Conservation (phyloP, 2,888 invertebrate species). For the Mimumesa dahlbomi region DNA sequence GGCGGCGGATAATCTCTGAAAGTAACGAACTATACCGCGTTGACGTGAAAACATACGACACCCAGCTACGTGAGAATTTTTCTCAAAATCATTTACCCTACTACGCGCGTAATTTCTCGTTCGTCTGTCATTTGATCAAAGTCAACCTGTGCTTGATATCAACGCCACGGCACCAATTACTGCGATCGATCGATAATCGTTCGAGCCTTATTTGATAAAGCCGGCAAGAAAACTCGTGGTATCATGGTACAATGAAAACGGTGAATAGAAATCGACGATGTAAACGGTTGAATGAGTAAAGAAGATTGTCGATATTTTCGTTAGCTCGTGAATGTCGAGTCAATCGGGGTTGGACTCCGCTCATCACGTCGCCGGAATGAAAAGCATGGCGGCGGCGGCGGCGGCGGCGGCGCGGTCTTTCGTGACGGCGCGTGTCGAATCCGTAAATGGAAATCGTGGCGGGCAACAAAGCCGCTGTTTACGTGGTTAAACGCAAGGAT, state of each 20-base stretch:
- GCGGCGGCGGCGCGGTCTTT: slow-evolving; percentile 61
- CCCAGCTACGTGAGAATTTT: too few species aligned
- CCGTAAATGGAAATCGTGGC: slow-evolving; percentile 78
- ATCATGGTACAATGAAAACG: slow-evolving; percentile 30
- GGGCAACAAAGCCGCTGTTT: slow-evolving; percentile 76
- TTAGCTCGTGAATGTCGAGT: slow-evolving; percentile 46
- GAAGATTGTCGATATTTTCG: slow-evolving; percentile 42
- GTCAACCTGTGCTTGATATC: too few species aligned
- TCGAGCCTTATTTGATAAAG: too few species aligned
- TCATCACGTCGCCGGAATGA: slow-evolving; percentile 43
- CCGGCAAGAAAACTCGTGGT: too few species aligned
- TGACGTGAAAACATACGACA: neutral
- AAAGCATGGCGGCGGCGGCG: too few species aligned
- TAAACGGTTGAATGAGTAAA: slow-evolving; percentile 11
- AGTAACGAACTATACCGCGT: slow-evolving; percentile 16
- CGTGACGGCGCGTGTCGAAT: slow-evolving; percentile 74
- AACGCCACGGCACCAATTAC: too few species aligned
- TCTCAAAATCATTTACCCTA: too few species aligned
- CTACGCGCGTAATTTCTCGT: too few species aligned
- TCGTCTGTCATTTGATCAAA: too few species aligned
- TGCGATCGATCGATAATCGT: too few species aligned
- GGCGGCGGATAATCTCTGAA: slow-evolving; percentile 3
- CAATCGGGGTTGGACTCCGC: slow-evolving; percentile 31
- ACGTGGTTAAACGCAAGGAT: slow-evolving; percentile 75
- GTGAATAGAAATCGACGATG: slow-evolving; percentile 20